Evolutionary conservation across 2,888 invertebrate genomes (phyloP).

Genomic region (Miltochrista miniata): DNA sequence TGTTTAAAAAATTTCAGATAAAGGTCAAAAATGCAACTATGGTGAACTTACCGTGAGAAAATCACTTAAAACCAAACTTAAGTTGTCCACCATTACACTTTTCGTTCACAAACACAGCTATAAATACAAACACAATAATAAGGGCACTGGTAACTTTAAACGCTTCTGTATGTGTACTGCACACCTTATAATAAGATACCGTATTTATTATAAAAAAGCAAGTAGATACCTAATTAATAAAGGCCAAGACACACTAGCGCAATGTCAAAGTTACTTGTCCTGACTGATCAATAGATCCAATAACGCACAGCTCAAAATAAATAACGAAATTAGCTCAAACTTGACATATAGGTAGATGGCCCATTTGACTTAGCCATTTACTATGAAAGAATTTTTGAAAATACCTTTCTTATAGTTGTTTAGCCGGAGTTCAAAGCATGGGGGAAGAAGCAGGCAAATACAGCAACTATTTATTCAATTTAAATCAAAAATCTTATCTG

Average conservation of each 20-base stretch:
- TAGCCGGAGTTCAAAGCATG: no score
- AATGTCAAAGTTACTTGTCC: background rate
- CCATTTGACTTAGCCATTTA: no score
- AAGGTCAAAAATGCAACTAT: background rate
- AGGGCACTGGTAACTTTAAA: constrained; percentile 5
- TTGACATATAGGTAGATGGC: no score
- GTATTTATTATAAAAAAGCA: background rate
- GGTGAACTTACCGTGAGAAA: constrained; percentile 24
- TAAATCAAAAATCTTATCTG: no score
- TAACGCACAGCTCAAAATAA: no score
- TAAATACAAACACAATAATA: background rate
- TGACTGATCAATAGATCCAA: no score
- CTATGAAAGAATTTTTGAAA: no score
- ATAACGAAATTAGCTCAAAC: no score
- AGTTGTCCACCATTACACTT: constrained; percentile 28
- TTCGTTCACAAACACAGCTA: background rate
- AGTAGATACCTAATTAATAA: background rate
- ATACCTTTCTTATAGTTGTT: no score
- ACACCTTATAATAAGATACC: constrained; percentile 2
- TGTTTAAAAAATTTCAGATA: no score
- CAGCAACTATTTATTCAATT: no score
- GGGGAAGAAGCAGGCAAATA: no score
- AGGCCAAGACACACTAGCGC: background rate
- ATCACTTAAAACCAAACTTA: constrained; percentile 25
- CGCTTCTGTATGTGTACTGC: constrained; percentile 8